These are phyloP conservation scores for Ceraclea dissimilis DNA, from an alignment of 2,888 invertebrate species.

Conservation along the genomic window DNA sequence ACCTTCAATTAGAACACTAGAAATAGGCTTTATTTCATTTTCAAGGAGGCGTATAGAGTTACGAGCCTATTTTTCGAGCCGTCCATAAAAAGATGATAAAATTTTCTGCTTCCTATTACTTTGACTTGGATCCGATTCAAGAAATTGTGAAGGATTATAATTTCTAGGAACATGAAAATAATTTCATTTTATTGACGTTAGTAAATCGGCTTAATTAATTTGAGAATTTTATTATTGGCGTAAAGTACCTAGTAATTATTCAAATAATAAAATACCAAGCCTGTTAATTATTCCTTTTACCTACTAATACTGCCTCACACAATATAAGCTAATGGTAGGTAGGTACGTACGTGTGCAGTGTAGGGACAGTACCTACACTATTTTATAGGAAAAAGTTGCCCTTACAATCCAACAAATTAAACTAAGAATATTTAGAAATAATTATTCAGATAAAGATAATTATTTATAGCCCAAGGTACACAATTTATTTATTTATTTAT, in stretches of 20 bases:
- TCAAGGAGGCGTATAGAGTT: conserved; percentile 1
- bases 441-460: too few relatives aligned
- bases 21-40: conserved; percentile 15
- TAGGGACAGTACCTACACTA: too few relatives aligned
- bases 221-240: not conserved
- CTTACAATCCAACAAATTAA: too few relatives aligned
- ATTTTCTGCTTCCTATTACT: conserved; percentile 1
- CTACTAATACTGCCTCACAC: too few relatives aligned
- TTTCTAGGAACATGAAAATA: not conserved
- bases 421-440: too few relatives aligned
- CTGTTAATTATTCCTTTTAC: too few relatives aligned
- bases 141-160: conserved; percentile 5
- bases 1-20: conserved; percentile 11
- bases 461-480: too few relatives aligned
- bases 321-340: too few relatives aligned
- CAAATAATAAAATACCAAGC: too few relatives aligned
- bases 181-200: not conserved
- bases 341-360: too few relatives aligned
- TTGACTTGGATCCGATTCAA: not conserved
- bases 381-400: too few relatives aligned
- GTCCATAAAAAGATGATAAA: conserved; percentile 14
- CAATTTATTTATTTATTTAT: too few relatives aligned
- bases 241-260: conserved; percentile 4
- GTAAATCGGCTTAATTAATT: conserved; percentile 2
- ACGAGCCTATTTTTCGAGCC: conserved; percentile 8